A percentile compares a stretch with the other conserved stretches of the same genome.
Evolutionary conservation across 1,140 invertebrate species (phyloP).

Genomic region (Hypsibius dujardini): DNA sequence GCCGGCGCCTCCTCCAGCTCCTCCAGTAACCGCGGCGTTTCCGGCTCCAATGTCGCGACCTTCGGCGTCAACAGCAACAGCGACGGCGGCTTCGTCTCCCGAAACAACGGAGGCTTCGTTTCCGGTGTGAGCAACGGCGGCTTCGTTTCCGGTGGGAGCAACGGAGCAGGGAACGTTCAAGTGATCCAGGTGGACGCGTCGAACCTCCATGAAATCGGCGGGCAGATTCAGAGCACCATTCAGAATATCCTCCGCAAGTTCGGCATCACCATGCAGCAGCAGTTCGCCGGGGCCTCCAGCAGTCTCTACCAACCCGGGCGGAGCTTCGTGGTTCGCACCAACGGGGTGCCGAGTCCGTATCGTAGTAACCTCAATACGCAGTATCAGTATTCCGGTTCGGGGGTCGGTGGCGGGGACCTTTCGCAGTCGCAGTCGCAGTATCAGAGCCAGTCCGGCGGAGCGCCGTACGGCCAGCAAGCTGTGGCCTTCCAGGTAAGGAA

Average conservation of each 20-base stretch:
- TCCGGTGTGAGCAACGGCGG: neutral
- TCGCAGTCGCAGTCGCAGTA: neutral
- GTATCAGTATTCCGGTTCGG: neutral
- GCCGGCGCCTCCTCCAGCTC: too few relatives aligned
- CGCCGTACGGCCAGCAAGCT: neutral
- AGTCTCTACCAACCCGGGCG: neutral
- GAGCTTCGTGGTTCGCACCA: neutral
- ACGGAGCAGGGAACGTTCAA: neutral
- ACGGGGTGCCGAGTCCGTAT: neutral
- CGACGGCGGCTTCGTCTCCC: neutral
- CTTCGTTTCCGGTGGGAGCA: neutral
- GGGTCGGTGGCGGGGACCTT: neutral
- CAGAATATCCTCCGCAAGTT: slow-evolving; percentile 5
- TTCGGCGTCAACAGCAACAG: neutral
- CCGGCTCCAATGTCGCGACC: neutral
- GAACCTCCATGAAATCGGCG: neutral
- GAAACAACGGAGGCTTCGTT: too few relatives aligned
- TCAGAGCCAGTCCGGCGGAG: neutral
- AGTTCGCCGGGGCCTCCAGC: neutral
- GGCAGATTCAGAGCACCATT: slow-evolving; percentile 6
- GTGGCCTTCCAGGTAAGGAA: slow-evolving; percentile 1
- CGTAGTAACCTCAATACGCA: neutral
- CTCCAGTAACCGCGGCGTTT: too few relatives aligned
- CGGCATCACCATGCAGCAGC: slow-evolving; percentile 3
- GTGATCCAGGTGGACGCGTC: neutral